A percentile compares a stretch with the other conserved stretches of the same genome.
Evolutionary conservation across 1,140 invertebrate species (phyloP).

Genomic region (Calliopsis andreniformis): DNA sequence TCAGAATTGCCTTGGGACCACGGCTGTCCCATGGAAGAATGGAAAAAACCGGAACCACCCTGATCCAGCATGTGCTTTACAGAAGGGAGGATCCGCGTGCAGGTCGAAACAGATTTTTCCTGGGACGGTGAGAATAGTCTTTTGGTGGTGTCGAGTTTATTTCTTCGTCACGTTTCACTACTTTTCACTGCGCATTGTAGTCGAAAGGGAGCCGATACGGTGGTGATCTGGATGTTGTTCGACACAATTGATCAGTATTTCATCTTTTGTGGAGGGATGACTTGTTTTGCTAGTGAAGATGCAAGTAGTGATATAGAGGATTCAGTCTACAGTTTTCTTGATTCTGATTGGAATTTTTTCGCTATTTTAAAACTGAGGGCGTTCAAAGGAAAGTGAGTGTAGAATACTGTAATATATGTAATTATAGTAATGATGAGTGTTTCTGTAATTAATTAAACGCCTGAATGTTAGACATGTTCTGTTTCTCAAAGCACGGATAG

Average conservation of each 20-base stretch:
- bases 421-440: too few relatives aligned
- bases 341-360: too few relatives aligned
- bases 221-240: neutral
- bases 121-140: neutral
- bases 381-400: too few relatives aligned
- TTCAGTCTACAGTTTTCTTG: too few relatives aligned
- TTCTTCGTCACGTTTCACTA: conserved; percentile 15
- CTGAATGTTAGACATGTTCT: neutral
- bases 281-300: neutral
- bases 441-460: neutral
- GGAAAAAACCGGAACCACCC: conserved; percentile 55
- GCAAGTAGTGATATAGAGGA: neutral
- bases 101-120: conserved; percentile 46
- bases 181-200: neutral
- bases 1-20: neutral
- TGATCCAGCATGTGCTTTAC: conserved; percentile 43
- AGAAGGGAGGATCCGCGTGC: conserved; percentile 31
- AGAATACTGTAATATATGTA: too few relatives aligned
- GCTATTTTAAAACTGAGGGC: too few relatives aligned
- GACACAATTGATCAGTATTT: neutral
- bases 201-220: too few relatives aligned
- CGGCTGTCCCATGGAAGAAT: conserved; percentile 34
- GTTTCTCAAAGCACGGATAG: conserved; percentile 17
- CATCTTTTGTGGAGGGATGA: neutral
- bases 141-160: neutral